Evolutionary conservation across 2,113 vertebrate genomes (phyloP).

Genomic region (Phyllostomus hastatus): DNA sequence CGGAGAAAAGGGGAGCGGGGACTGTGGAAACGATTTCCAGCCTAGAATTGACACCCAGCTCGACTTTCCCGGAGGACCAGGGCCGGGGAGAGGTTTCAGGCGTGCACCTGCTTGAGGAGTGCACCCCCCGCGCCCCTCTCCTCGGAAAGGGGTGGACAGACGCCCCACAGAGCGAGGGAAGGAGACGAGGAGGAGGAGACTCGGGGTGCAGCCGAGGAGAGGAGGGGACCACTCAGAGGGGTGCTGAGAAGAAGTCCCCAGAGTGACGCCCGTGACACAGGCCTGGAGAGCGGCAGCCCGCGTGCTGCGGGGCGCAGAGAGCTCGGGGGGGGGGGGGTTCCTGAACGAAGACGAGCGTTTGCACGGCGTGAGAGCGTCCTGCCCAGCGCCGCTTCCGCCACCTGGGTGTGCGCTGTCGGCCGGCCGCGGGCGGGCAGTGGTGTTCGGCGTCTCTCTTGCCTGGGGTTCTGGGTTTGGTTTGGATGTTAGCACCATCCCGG

Average conservation of each 20-base stretch:
- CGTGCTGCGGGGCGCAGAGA: rapidly evolving
- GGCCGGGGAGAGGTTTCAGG: no score
- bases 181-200: not conserved
- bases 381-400: rapidly evolving
- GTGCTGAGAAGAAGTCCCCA: rapidly evolving
- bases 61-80: not conserved
- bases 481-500: no score
- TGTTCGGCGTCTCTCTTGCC: rapidly evolving
- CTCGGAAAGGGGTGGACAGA: not conserved
- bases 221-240: rapidly evolving
- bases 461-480: no score
- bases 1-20: not conserved
- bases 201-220: rapidly evolving
- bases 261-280: rapidly evolving
- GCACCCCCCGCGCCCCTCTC: rapidly evolving
- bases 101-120: rapidly evolving
- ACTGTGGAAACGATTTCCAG: not conserved
- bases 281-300: rapidly evolving
- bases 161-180: not conserved
- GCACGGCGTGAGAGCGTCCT: rapidly evolving
- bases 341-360: not conserved
- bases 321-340: not conserved
- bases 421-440: rapidly evolving
- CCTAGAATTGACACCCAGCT: not conserved
- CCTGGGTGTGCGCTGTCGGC: not conserved